Percentiles rank a stretch among this genome's conserved stretches.
Conservation (phyloP, 2,797 vertebrate genomes). For the Prionace glauca region DNA sequence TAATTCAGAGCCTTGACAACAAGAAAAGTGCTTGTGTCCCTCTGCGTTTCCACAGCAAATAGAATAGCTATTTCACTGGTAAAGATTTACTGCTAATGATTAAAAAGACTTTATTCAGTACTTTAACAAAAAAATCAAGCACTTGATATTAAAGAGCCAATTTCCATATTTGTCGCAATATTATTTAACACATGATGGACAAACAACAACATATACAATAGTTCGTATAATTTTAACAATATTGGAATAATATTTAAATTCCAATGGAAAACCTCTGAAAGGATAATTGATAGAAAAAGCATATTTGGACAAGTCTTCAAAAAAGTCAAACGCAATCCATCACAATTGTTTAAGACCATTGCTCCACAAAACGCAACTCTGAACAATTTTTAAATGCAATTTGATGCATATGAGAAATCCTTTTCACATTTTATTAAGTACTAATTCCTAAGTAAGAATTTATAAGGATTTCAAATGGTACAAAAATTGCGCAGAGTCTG, state of each 20-base stretch:
- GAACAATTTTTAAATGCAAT: background rate
- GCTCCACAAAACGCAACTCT: background rate
- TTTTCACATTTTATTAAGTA: background rate
- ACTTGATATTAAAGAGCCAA: background rate
- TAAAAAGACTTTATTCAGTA: background rate
- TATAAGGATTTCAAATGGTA: background rate
- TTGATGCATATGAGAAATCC: background rate
- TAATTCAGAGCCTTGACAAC: background rate
- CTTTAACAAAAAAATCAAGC: background rate
- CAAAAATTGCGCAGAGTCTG: background rate
- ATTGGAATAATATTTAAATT: background rate
- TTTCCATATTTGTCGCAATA: background rate
- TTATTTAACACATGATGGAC: background rate
- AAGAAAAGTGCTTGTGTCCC: background rate
- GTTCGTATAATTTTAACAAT: background rate
- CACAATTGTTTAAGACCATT: slow-evolving; percentile 40
- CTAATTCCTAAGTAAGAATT: background rate
- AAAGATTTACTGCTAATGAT: background rate
- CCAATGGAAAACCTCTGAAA: background rate
- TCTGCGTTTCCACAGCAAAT: background rate
- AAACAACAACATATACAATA: background rate
- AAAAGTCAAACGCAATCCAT: slow-evolving; percentile 38
- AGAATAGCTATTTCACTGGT: background rate
- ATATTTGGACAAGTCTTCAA: slow-evolving; percentile 38
- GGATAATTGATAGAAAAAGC: slow-evolving; percentile 25